phyloP scores from a whole-genome alignment of 2,888 invertebrate genomes.

The Dasypolia templi region DNA sequence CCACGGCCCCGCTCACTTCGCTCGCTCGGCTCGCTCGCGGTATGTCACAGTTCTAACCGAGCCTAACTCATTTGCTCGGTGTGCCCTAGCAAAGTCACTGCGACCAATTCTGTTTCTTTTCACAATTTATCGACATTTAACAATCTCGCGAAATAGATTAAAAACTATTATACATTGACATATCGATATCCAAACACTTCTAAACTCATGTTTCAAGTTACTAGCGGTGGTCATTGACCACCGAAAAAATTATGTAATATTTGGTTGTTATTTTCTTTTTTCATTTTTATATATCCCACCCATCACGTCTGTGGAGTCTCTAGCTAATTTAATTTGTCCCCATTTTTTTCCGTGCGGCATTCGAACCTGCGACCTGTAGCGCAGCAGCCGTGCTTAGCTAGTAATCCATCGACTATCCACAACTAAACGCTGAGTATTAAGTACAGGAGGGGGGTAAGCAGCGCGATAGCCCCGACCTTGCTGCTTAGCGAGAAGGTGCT shows the following conservation, averaged over 20 bases:
- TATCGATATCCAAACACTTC: background rate
- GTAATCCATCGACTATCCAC: background rate
- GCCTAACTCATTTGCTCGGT: too few relatives aligned
- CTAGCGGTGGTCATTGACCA: background rate
- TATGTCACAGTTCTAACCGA: too few relatives aligned
- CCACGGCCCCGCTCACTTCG: too few relatives aligned
- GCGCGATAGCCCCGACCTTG: slow-evolving; percentile 23
- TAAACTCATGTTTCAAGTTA: too few relatives aligned
- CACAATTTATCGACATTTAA: too few relatives aligned
- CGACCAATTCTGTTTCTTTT: too few relatives aligned
- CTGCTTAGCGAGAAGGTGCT: slow-evolving; percentile 14
- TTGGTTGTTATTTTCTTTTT: background rate
- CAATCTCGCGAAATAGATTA: too few relatives aligned
- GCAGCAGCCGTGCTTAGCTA: background rate
- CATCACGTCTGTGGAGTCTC: background rate
- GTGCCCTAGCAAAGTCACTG: too few relatives aligned
- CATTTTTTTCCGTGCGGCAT: background rate
- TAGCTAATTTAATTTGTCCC: background rate
- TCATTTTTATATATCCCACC: background rate
- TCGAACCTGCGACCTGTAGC: background rate
- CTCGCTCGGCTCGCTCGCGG: too few relatives aligned
- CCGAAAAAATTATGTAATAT: background rate
- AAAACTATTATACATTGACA: too few relatives aligned
- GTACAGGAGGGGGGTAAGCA: slow-evolving; percentile 33
- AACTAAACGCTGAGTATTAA: slow-evolving; percentile 35